Conservation (phyloP, 2,113 vertebrate genomes). For the Chelonoidis abingdonii region DNA sequence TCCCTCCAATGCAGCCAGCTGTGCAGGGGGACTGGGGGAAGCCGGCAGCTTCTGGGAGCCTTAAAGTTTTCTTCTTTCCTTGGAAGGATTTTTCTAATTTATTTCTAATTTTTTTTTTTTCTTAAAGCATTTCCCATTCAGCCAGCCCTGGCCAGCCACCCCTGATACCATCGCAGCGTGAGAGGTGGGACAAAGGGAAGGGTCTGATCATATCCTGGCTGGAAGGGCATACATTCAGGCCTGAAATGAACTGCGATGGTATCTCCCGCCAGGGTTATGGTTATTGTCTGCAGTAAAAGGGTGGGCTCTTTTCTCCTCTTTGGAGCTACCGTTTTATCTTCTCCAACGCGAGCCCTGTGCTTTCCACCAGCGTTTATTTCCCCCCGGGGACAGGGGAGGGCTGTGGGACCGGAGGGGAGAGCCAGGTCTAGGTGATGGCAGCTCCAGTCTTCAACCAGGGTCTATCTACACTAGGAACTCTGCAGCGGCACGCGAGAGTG, state of each 20-base stretch:
- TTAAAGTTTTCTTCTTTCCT: not conserved
- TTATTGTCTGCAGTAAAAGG: not conserved
- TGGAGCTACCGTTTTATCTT: not conserved
- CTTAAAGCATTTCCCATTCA: conserved; percentile 32
- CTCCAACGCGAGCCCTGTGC: not conserved
- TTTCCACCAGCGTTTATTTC: not conserved
- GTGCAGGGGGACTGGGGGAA: not conserved
- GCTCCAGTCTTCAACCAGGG: not conserved
- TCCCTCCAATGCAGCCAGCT: not conserved
- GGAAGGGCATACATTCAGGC: conserved; percentile 4
- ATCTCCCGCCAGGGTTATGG: not conserved
- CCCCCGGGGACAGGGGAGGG: not conserved
- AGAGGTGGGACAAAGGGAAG: conserved; percentile 62
- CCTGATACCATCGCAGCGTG: conserved; percentile 25
- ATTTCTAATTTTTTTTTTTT: conserved; percentile 25
- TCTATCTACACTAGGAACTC: not conserved
- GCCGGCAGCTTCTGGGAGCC: not conserved
- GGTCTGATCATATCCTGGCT: conserved; percentile 69
- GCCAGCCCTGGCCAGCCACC: not conserved
- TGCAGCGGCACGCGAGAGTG: not conserved
- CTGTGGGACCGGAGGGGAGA: not conserved
- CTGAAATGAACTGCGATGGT: conserved; percentile 54
- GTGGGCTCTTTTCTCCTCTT: not conserved
- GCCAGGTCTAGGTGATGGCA: not conserved
- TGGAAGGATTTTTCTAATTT: not conserved